Conservation (phyloP, 2,888 invertebrate species). For the Nomada ferruginata region DNA sequence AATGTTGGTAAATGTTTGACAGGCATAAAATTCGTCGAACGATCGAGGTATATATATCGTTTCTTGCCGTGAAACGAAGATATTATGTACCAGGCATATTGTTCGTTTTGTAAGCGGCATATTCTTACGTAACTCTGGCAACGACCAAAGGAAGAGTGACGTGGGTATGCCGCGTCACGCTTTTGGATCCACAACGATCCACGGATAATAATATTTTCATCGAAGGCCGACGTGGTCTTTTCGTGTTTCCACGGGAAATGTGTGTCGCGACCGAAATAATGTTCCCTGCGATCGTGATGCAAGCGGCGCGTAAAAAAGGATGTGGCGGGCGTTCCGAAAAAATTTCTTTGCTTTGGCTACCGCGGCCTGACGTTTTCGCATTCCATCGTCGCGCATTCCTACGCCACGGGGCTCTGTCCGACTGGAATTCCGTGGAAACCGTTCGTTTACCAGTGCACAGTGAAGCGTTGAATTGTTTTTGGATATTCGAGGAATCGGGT, state of each 20-base stretch:
- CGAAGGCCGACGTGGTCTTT: conserved; percentile 40
- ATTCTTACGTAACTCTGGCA: conserved; percentile 3
- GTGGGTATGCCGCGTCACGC: conserved; percentile 17
- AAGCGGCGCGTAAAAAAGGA: conserved; percentile 28
- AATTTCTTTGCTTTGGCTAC: conserved; percentile 14
- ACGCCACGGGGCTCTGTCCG: not conserved
- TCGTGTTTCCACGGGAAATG: conserved; percentile 40
- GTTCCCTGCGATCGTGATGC: conserved; percentile 34
- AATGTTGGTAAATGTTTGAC: too few relatives aligned
- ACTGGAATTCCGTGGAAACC: not conserved
- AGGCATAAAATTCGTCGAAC: not conserved
- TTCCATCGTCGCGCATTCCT: conserved; percentile 18
- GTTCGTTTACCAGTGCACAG: not conserved
- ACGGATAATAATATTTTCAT: conserved; percentile 44
- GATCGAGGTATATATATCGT: not conserved
- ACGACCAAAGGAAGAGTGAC: conserved; percentile 27
- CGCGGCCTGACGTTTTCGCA: conserved; percentile 6
- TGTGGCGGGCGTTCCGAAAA: conserved; percentile 29
- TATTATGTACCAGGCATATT: not conserved
- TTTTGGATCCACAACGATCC: conserved; percentile 38
- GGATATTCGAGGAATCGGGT: not conserved
- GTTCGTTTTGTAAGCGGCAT: not conserved
- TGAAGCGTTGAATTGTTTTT: not conserved
- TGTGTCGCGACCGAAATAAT: conserved; percentile 67
- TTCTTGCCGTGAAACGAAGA: too few relatives aligned